Evolutionary conservation across 2,888 invertebrate species (phyloP).

Genomic region (Barypeithes pellucidus): DNA sequence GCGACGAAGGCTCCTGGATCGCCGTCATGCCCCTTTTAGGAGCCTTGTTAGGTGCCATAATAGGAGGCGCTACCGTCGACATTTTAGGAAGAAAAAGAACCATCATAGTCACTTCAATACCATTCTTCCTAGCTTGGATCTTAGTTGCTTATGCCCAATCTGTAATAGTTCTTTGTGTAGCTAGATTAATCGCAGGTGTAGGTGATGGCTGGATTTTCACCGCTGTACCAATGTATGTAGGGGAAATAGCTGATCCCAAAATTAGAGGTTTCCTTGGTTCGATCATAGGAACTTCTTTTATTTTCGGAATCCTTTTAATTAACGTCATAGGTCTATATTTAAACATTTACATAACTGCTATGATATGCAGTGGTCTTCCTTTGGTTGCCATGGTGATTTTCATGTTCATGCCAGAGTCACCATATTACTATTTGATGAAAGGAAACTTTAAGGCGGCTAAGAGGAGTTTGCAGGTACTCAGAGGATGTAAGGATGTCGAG

Average conservation of each 20-base stretch:
- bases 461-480: slow-evolving; percentile 70
- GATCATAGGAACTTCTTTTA: slow-evolving; percentile 74
- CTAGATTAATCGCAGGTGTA: slow-evolving; percentile 75
- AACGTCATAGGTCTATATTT: slow-evolving; percentile 71
- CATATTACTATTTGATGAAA: slow-evolving; percentile 71
- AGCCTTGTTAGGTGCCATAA: slow-evolving; percentile 76
- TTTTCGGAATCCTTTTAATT: slow-evolving; percentile 73
- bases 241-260: slow-evolving; percentile 75
- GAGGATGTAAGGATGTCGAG: slow-evolving; percentile 72
- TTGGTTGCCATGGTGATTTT: slow-evolving; percentile 70
- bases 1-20: slow-evolving; percentile 77
- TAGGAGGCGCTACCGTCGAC: slow-evolving; percentile 79
- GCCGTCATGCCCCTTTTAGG: slow-evolving; percentile 79
- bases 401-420: slow-evolving; percentile 76
- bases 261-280: slow-evolving; percentile 75
- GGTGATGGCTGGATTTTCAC: slow-evolving; percentile 71
- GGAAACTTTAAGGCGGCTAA: slow-evolving; percentile 70
- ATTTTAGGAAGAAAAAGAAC: slow-evolving; percentile 78
- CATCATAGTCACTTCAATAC: slow-evolving; percentile 74
- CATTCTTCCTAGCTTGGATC: slow-evolving; percentile 78
- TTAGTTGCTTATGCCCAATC: slow-evolving; percentile 75
- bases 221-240: slow-evolving; percentile 75
- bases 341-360: slow-evolving; percentile 72
- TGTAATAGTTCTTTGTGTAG: slow-evolving; percentile 73
- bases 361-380: slow-evolving; percentile 70